Evolutionary conservation across 2,888 invertebrate genomes (phyloP), one percentile per base, ranked within the genome.

Genomic region (Ecliptopera silaceata): DNA sequence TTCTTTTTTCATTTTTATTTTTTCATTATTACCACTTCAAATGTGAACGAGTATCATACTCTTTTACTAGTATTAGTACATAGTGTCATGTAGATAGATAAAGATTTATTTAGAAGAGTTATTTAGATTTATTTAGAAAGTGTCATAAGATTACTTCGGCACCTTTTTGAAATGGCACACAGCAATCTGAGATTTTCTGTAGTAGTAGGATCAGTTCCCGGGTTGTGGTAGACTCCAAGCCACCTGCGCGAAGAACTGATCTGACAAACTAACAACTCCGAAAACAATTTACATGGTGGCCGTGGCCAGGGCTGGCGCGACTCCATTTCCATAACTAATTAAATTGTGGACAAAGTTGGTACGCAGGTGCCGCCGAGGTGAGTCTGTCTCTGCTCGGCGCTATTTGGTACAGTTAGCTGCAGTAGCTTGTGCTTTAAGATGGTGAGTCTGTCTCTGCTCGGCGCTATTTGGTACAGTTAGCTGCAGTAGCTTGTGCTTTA

Each of bases 311-410:
- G 63, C 59, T 22, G 42, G 31, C 17, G 66, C 64, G 59, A 66
- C 69, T 68, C 70, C 65, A 82, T 82, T 80, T 74, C 76, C 81
- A 82, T 82, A 82, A 75, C 80, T 82, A 81, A 79, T 79, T 79
- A 79, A 77, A 77, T 77, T 73, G 73, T 65, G 71, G 71, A 64
- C 63, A 65, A 79, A 80, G 68, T 81, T 77, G 59, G 68, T 63
- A 69, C 74, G 72, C 79, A 80, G 82, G 79, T 77, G 76, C 57
- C 43, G 34, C 42, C 34, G 32, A 58, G 59, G 48, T 48, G 54
- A 32, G 34, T 43, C 44, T 32, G 32, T 54, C 34, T 32, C 45
- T 42, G 59, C 39, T 57, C 42, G 48, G 51, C 36, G 56, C 44
- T 36, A 10, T 36, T 36, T 15, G 36, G 15, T 36, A 15, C 36